Base-by-base conservation (phyloP, 2,888 invertebrate genomes). In the Drosophila paucipuncta region DNA sequence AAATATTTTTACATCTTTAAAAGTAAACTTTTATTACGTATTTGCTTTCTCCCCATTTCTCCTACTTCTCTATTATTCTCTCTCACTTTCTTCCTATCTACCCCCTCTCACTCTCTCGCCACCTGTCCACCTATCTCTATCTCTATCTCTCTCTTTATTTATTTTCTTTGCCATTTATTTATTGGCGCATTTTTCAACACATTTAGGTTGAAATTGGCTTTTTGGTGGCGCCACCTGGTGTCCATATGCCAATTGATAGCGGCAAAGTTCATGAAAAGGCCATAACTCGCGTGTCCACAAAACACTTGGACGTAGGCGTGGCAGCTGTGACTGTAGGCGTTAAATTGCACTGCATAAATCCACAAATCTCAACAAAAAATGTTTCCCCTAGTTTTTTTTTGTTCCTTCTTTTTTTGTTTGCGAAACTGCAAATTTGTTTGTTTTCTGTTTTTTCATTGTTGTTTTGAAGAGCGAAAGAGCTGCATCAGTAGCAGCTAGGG, bases 271-370 rank as follows among this genome's bases (percentile, higher is more conserved):
- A 77, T 78, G 61, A 77, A 76, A 78, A 61, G 67, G 55, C 73
- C 75, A 68, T 69, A 73, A 61, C 67, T 71, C 47, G 55, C 60
- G 57, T 71, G 69, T 64, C 39, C 50, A 64, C 66, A 58, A 11
- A 60, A 55, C 41, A 57, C 52, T 43, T 52, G 6, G n/a, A 2
- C 13, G 30, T 54, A 54, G 68, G 77, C 66, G 73, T 78, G 73
- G 78, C 76, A 52, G 39, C 58, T 55, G 43, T 60, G 54, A 13
- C 69, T 25, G n/a, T 31, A 18, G 58, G 49, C 61, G 59, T 59
- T 63, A 57, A 66, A 70, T 64, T 68, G 82, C 65, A 68, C 66
- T 69, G 76, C 74, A 78, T 85, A 88, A 88, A 85, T 85, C 77
- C 82, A 73, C 72, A 76, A 68, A 68, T 41, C 37, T 55, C 39